Base-by-base conservation (phyloP, 2,888 invertebrate genomes). In the Brenthis hecate region DNA sequence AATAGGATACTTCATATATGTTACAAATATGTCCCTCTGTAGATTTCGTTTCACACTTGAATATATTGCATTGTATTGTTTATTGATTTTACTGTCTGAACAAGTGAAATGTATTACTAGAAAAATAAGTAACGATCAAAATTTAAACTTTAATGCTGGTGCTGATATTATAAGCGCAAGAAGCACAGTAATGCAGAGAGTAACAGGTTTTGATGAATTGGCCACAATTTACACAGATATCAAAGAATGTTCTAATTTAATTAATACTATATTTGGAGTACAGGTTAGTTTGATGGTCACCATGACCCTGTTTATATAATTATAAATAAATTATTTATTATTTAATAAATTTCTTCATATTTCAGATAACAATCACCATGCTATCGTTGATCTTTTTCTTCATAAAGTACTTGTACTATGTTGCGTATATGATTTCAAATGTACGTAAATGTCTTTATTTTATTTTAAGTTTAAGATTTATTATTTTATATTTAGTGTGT, bases 211-310 rank as follows among this genome's bases (percentile, higher is more conserved):
- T 28, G 56, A 67, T 23, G 47, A 68, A 28, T 68, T 14, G 53
- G 51, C 54, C 36, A 6, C n/a, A 32, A 23, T 63, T 58, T 70
- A 70, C 43, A 56, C 6, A 13, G 51, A 64, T 58, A 60, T 70
- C 16, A 67, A 64, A 32, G 16, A 64, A 51, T 70, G 63, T 6
- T 60, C 63, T 3, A 51, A 60, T 47, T 50, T 60, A 50, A 19
- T 70, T 13, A 70, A 70, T 43, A 56, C 48, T 13, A 47, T 70
- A 47, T 70, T 66, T 16, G 70, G 66, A 43, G n/a, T 68, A 13
- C 65, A 68, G 50, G 65, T 66, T 28, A 23, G 47, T 53, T 13
- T 43, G 1, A 43, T 43, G 36, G 36, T 43, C 2, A 43, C 36
- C 36, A 11, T 11, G 11, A 36, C 6, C 0, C 36, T 43, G 2